Conservation (phyloP, 2,113 vertebrate species). For the rat (Rattus norvegicus) region GRCr8 NC_086032.1:31737501-31738000, state of each 20-base stretch:
- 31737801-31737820: not conserved
- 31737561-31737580: not conserved
- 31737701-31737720: not conserved
- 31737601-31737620: not conserved
- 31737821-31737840: not conserved
- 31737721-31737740: not conserved
- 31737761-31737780: not conserved
- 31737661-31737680: not conserved
- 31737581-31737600: not conserved
- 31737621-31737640: too few relatives aligned
- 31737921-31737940: not conserved
- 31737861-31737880: not conserved
- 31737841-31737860: not conserved
- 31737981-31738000: not conserved
- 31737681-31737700: not conserved
- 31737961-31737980: not conserved
- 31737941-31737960: not conserved
- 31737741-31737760: not conserved
- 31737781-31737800: not conserved
- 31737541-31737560: not conserved
- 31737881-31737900: not conserved
- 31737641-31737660: not conserved
- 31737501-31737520: not conserved
- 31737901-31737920: not conserved
- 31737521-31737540: not conserved